Conservation (phyloP, 37 sponge, comb jelly and placozoan genomes). For the Halisarca cf. caerulea region DNA sequence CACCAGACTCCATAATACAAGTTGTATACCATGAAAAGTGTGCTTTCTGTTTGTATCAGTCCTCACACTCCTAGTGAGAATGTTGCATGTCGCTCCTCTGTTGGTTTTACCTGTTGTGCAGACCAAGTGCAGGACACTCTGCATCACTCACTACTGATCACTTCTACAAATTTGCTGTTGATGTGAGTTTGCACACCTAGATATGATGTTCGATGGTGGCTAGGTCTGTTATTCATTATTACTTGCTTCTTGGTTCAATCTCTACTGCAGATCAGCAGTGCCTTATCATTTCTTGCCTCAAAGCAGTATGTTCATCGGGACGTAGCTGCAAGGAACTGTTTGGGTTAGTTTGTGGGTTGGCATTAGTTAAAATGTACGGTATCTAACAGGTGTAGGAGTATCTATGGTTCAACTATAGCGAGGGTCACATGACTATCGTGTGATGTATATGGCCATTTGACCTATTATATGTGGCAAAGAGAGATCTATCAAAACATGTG, state of each 20-base stretch:
- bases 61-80: too few species aligned
- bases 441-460: too few species aligned
- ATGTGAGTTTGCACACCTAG: slow-evolving; percentile 48
- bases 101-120: not conserved
- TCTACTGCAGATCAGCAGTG: slow-evolving; percentile 62
- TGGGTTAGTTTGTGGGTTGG: slow-evolving; percentile 27
- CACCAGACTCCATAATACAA: too few species aligned
- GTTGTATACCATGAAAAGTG: too few species aligned
- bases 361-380: slow-evolving; percentile 29
- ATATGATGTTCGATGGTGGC: too few species aligned
- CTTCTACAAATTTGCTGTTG: slow-evolving; percentile 46
- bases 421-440: too few species aligned
- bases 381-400: too few species aligned
- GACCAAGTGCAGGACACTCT: not conserved
- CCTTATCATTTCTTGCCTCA: slow-evolving; percentile 32
- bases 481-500: too few species aligned
- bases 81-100: not conserved
- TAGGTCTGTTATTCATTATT: not conserved
- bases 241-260: too few species aligned
- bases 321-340: slow-evolving; percentile 62
- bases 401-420: too few species aligned
- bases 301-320: slow-evolving; percentile 59
- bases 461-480: too few species aligned
- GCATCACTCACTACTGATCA: not conserved
- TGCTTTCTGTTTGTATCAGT: too few species aligned